These are phyloP conservation scores for Himalopsyche kuldschensis DNA, from an alignment of 2,888 invertebrate species.

Conservation along the genomic window DNA sequence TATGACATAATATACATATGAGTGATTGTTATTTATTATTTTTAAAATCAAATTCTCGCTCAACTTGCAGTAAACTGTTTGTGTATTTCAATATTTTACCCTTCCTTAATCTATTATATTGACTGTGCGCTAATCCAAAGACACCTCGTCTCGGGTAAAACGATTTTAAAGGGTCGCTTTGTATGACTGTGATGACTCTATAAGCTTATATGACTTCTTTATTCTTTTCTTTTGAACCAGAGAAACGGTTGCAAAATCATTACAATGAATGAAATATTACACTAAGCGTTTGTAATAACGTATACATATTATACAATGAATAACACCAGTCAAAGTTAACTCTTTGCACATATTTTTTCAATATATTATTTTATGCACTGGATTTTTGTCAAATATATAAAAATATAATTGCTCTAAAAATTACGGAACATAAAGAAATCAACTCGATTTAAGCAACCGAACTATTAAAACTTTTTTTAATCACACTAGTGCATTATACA, in stretches of 20 bases:
- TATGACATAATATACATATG: no score
- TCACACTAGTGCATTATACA: no score
- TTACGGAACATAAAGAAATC: no score
- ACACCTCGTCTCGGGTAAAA: background rate
- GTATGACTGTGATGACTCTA: background rate
- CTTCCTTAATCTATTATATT: background rate
- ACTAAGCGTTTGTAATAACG: background rate
- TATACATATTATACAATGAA: background rate
- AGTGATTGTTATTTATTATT: no score
- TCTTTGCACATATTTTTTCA: no score
- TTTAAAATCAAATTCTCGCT: no score
- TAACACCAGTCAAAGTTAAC: no score
- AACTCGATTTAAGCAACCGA: no score
- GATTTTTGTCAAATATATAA: no score
- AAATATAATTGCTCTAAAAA: no score
- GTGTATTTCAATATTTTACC: background rate
- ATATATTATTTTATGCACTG: no score
- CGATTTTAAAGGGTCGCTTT: background rate
- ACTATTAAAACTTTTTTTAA: no score
- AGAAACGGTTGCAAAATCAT: background rate
- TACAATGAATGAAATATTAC: background rate
- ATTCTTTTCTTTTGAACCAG: background rate
- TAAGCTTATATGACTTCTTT: conserved; percentile 5
- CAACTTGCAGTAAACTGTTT: background rate
- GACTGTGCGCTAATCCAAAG: background rate